Evolutionary conservation across 2,797 vertebrate species (phyloP).

Genomic region (Jordanella pulchra): DNA sequence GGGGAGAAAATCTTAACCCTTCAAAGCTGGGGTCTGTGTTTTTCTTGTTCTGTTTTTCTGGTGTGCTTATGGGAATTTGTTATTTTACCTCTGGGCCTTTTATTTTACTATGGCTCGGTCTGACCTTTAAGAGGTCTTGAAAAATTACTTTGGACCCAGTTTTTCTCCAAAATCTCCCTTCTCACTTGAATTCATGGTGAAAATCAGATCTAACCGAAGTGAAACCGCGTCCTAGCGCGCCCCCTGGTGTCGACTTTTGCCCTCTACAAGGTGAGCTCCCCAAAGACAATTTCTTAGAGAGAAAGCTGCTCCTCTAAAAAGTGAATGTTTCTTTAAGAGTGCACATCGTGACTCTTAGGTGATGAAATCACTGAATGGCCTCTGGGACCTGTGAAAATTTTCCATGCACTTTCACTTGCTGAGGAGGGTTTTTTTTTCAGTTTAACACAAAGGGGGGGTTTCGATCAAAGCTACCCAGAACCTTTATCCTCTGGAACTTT

Average conservation of each 20-base stretch:
- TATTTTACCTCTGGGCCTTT: not conserved
- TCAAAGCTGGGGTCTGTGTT: too few species aligned
- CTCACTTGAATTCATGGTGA: not conserved
- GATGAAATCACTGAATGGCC: not conserved
- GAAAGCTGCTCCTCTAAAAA: not conserved
- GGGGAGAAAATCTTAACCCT: not conserved
- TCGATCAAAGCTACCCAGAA: conserved; percentile 11
- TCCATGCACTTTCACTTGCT: conserved; percentile 19
- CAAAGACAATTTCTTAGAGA: not conserved
- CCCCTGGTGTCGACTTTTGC: conserved; percentile 1
- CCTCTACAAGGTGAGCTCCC: not conserved
- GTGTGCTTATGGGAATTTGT: not conserved
- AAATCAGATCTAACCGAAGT: not conserved
- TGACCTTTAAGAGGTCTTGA: not conserved
- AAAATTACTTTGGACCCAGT: not conserved
- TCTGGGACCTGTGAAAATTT: not conserved
- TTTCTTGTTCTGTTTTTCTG: too few species aligned
- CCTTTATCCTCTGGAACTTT: conserved; percentile 11
- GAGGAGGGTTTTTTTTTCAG: not conserved
- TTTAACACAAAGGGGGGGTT: conserved; percentile 2
- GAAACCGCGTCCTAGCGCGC: not conserved
- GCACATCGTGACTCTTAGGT: not conserved
- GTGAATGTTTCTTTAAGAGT: not conserved
- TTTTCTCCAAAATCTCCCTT: not conserved
- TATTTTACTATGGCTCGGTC: not conserved